Conservation (phyloP, 2,797 vertebrate species). For the Pachyuromys duprasi region DNA sequence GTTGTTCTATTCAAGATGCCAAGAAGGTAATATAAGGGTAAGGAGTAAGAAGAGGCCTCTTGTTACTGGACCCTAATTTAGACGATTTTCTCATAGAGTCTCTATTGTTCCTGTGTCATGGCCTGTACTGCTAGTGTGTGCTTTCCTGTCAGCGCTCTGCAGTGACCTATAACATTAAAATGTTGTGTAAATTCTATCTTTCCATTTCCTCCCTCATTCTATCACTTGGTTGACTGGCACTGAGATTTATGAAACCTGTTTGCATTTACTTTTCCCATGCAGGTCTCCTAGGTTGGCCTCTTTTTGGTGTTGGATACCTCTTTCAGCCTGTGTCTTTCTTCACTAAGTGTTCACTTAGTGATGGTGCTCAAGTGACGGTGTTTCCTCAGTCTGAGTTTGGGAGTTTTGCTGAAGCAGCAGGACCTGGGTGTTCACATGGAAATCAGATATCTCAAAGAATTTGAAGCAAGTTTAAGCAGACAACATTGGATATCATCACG, state of each 20-base stretch:
- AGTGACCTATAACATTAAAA: slow-evolving; percentile 80
- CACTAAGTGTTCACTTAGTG: neutral
- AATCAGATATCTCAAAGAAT: neutral
- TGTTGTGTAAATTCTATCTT: slow-evolving; percentile 79
- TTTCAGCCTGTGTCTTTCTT: neutral
- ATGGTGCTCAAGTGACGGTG: neutral
- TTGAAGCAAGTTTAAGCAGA: neutral
- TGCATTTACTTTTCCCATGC: slow-evolving; percentile 37
- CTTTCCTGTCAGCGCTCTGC: slow-evolving; percentile 60
- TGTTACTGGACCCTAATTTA: slow-evolving; percentile 25
- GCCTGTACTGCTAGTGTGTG: neutral
- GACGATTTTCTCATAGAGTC: slow-evolving; percentile 57
- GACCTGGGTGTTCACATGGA: neutral
- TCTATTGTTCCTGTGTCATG: slow-evolving; percentile 50
- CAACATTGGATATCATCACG: neutral
- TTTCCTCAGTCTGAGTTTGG: neutral
- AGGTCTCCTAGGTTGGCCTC: neutral
- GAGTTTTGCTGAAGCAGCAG: neutral
- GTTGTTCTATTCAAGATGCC: neutral
- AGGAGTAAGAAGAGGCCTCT: neutral
- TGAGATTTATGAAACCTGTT: slow-evolving; percentile 60
- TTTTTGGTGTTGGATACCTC: neutral
- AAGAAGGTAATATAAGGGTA: neutral
- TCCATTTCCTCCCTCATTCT: slow-evolving; percentile 60
- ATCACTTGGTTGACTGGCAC: slow-evolving; percentile 69